Evolutionary conservation across 1,140 invertebrate species (phyloP), one percentile per base, ranked within the genome.

Genomic region (Listronotus bonariensis): DNA sequence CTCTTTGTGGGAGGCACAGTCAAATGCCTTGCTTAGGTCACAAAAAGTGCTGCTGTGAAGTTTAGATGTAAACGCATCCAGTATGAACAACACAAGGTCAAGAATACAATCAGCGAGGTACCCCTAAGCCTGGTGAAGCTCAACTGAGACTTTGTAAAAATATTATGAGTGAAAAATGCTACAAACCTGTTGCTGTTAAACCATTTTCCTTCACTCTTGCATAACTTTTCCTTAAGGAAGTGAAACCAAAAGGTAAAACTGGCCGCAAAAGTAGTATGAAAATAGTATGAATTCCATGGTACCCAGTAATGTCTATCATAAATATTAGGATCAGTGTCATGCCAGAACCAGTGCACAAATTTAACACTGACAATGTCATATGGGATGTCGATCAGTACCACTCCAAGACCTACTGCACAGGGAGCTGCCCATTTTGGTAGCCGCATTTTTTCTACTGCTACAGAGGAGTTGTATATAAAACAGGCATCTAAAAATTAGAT

Each of bases 301-400:
- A 92, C 90, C 86, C 87, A 90, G 78, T 92, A 92, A 76, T 89
- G 87, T 18, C 90, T 82, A 72, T 93, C 90, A 53, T 72, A 84
- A 62, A 93, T 88, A 76, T 92, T 92, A 3, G 90, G 89, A 78
- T 92, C 91, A 0, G 90, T 92, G 74, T 92, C 90, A 74, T 93
- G 91, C 90, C 90, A 93, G 0, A 88, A 91, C 91, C 91, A 93
- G 79, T 91, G 91, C 1, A 92, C 76, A 72, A 90, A 88, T 75
- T 92, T 91, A 0, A 93, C 87, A 1, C 87, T 85, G 56, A 91
- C 86, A 34, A 93, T 91, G 72, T 93, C 91, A 74, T 90, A 93
- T 0, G 91, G 91, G 41, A 93, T 82, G 73, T 93, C 91, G 17
- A 92, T 82, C 10, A 92, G 78, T 0, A 92, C 88, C 0, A 85